Evolutionary conservation across 2,888 invertebrate genomes (phyloP).

Genomic region (Agrotis segetum): DNA sequence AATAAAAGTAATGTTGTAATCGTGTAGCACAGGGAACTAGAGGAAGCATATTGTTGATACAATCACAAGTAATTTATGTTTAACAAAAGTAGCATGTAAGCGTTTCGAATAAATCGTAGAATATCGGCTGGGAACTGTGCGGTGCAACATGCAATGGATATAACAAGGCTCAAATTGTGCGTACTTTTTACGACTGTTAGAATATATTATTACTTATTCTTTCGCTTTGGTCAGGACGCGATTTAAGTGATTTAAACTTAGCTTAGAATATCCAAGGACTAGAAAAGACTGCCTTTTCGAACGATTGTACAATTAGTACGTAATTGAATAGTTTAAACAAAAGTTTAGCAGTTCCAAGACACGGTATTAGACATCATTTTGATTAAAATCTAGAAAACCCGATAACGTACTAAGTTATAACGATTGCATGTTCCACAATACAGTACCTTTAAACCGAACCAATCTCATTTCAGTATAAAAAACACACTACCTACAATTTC

Average conservation of each 20-base stretch:
- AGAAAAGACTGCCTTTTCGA: neutral
- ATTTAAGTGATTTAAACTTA: neutral
- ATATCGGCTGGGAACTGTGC: conserved; percentile 2
- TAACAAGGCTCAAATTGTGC: conserved; percentile 36
- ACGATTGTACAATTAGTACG: neutral
- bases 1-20: neutral
- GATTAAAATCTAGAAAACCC: neutral
- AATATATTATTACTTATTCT: neutral
- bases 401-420: conserved; percentile 5
- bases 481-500: conserved; percentile 80
- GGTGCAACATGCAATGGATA: conserved; percentile 28
- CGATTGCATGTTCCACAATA: conserved; percentile 41
- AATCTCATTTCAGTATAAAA: conserved; percentile 76
- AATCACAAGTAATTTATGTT: conserved; percentile 16
- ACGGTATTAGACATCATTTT: neutral
- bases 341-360: neutral
- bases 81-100: conserved; percentile 45
- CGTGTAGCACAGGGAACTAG: conserved; percentile 6
- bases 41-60: conserved; percentile 21
- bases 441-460: conserved; percentile 51
- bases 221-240: neutral
- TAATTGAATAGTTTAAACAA: neutral
- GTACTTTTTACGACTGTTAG: neutral
- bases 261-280: neutral
- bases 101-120: conserved; percentile 23